Percentiles rank a stretch among this genome's conserved stretches.
These are phyloP conservation scores for Stegodyphus mimosarum DNA, from an alignment of 1,140 invertebrate genomes.

Conservation along the genomic window DNA sequence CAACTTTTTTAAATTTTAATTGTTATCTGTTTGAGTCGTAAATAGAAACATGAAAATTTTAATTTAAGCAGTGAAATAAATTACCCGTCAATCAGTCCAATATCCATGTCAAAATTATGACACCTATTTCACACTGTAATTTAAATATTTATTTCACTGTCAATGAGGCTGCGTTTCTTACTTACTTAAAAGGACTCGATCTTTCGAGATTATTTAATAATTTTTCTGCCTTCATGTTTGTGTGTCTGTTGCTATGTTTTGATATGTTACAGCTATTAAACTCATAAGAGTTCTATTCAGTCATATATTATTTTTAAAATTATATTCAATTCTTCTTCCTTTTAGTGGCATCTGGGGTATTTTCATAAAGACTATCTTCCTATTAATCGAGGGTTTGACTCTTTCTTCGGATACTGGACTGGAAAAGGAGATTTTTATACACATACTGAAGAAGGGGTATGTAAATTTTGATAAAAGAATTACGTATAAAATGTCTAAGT, in stretches of 20 bases:
- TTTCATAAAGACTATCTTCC: slow-evolving; percentile 79
- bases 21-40: too few species aligned
- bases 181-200: not conserved
- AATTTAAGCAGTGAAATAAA: too few species aligned
- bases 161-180: not conserved
- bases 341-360: slow-evolving; percentile 82
- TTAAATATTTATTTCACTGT: too few species aligned
- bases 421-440: slow-evolving; percentile 86
- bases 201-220: not conserved
- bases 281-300: not conserved
- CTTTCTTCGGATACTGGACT: slow-evolving; percentile 85
- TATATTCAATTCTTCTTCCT: not conserved
- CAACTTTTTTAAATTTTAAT: too few species aligned
- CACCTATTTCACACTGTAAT: too few species aligned
- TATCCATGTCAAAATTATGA: too few species aligned
- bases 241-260: not conserved
- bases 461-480: not conserved
- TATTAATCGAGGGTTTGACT: slow-evolving; percentile 82
- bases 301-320: not conserved
- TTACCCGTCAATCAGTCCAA: too few species aligned
- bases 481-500: not conserved
- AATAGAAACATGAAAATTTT: too few species aligned
- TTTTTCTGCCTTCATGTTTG: not conserved
- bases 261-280: not conserved
- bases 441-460: slow-evolving; percentile 68